Conservation (phyloP, 2,113 vertebrate genomes). For the Trinectes maculatus region DNA sequence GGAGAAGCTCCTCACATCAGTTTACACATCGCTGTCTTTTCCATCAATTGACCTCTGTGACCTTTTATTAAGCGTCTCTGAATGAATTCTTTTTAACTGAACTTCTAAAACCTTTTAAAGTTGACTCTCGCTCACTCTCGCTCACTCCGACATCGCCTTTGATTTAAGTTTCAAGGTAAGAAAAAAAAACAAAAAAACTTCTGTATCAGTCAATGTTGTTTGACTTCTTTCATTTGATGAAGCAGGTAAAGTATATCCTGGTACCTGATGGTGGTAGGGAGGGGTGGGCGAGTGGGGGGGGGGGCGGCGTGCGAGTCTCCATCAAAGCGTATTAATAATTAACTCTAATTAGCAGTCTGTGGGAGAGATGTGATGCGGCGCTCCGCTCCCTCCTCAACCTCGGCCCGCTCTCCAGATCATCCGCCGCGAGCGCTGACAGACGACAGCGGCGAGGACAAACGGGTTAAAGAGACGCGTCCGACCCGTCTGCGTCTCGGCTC, state of each 20-base stretch:
- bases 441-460: conserved; percentile 68
- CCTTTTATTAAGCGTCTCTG: too few relatives aligned
- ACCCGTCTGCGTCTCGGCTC: conserved; percentile 35
- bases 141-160: conserved; percentile 70
- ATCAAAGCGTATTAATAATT: conserved; percentile 86
- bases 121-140: conserved; percentile 69
- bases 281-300: background rate
- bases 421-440: conserved; percentile 68
- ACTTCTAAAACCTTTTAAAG: conserved; percentile 61
- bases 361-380: conserved; percentile 78
- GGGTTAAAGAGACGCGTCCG: conserved; percentile 57
- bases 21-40: background rate
- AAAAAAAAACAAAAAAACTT: conserved; percentile 39
- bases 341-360: conserved; percentile 82
- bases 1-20: too few relatives aligned
- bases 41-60: background rate
- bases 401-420: conserved; percentile 73
- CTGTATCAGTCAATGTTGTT: conserved; percentile 80
- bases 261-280: conserved; percentile 64
- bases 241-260: conserved; percentile 74
- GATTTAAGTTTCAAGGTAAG: conserved; percentile 74
- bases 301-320: conserved; percentile 64
- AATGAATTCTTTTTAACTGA: conserved; percentile 67
- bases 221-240: conserved; percentile 80
- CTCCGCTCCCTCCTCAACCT: conserved; percentile 71